Evolutionary conservation across 2,113 vertebrate genomes (phyloP), one percentile per base, ranked within the genome.

Genomic region (Alethe diademata): DNA sequence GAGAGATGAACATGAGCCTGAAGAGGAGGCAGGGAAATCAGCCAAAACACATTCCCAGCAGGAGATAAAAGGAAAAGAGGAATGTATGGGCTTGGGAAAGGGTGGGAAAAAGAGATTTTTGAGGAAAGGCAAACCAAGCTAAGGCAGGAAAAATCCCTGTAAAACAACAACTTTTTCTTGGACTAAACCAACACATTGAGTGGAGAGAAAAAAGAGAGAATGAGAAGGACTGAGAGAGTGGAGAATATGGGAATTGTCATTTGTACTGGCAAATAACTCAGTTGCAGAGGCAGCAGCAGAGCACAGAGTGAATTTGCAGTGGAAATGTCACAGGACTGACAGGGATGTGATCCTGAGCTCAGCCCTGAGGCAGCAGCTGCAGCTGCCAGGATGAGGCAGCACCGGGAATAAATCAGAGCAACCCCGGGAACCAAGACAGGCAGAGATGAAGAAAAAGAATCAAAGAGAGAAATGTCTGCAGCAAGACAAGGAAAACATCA

Each of bases 341-440:
- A 43, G 11, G 56, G 89, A 86, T 78, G 83, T 74, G 93, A 92
- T 84, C 91, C 87, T 35, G 62, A 51, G 78, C 18, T 60, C 8
- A 5, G 61, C 9, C 83, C 94, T 28, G 19, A 90, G 94, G 96
- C 94, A 82, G 91, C 54, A 88, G 93, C 84, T 69, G 86, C 25
- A 47, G 78, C 36, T 93, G 70, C 78, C 3, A 8, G 75, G 70
- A 62, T 38, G 70, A 96, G 74, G 56, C 74, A 64, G 91, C 3
- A 0, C 51, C 19, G 8, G 43, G 82, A 75, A 85, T 13, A 84
- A 67, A 57, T 71, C 78, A 85, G 19, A 94, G 65, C 69, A 19
- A 35, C 0, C 8, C 58, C 58, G 23, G 69, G 11, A 70, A 71
- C 0, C 33, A 81, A 43, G 73, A 50, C 47, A 71, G 86, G 78